Conservation (phyloP, 2,113 vertebrate genomes). For the Eurypyga helias region DNA sequence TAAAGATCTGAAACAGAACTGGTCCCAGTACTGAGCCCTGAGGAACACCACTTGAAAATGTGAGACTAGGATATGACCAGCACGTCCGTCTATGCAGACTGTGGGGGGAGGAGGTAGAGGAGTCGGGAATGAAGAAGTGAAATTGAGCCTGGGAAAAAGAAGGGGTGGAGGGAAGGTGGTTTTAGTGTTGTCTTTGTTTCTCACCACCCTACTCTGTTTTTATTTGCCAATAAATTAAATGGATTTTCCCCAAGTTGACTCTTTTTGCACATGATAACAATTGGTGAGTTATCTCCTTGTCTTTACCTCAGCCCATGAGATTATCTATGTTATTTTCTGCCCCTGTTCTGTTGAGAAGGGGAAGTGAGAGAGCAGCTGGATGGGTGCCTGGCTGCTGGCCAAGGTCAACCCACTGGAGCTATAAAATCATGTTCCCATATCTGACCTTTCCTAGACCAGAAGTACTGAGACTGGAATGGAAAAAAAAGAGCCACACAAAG, state of each 20-base stretch:
- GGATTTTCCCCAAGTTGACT: rapidly evolving
- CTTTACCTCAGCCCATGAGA: not conserved
- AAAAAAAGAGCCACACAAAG: not conserved
- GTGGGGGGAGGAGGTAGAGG: not conserved
- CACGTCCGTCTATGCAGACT: not conserved
- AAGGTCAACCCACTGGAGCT: not conserved
- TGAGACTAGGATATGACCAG: not conserved
- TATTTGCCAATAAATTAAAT: not conserved
- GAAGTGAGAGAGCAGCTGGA: not conserved
- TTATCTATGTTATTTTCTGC: not conserved
- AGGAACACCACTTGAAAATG: not conserved
- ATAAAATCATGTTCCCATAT: not conserved
- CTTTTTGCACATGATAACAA: not conserved
- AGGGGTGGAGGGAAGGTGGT: not conserved
- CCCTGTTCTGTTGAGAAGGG: not conserved
- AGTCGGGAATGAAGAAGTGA: not conserved
- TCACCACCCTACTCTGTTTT: not conserved
- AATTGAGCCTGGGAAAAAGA: not conserved
- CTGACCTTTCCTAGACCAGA: not conserved
- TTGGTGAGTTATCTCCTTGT: not conserved
- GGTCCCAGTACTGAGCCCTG: no score
- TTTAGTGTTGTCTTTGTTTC: not conserved
- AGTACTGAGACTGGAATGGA: not conserved
- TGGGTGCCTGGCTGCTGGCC: not conserved
- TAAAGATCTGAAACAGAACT: no score